phyloP scores from a whole-genome alignment of 2,797 vertebrate species.

The Onychomys torridus region DNA sequence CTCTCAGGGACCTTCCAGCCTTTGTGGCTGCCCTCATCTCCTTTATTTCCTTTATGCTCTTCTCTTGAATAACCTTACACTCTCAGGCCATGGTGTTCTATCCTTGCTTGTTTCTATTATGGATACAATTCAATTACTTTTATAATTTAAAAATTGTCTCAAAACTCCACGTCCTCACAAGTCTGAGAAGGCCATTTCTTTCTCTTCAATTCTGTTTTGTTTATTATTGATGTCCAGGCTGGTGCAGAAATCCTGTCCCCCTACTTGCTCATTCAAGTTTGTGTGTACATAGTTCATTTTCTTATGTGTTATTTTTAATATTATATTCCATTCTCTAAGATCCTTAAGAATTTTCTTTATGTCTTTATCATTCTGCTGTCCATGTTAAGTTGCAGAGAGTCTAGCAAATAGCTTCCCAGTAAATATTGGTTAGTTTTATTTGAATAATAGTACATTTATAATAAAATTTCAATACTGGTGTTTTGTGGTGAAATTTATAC shows the following conservation, averaged over 20 bases:
- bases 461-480: neutral
- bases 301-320: neutral
- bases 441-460: neutral
- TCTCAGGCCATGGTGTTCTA: neutral
- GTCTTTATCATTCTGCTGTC: neutral
- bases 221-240: neutral
- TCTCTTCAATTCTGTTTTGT: neutral
- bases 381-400: neutral
- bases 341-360: neutral
- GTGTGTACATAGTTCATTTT: neutral
- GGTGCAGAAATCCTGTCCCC: neutral
- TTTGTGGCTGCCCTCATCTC: neutral
- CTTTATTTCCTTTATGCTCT: neutral
- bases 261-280: neutral
- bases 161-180: neutral
- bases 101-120: neutral
- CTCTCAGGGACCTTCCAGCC: neutral
- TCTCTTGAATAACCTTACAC: neutral
- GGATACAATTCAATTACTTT: neutral
- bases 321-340: neutral
- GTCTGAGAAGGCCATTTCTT: neutral
- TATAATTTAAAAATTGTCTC: slow-evolving; percentile 25
- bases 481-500: neutral
- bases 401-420: neutral
- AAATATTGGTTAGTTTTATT: neutral